These are phyloP conservation scores for Agapornis roseicollis DNA, from an alignment of 2,113 vertebrate genomes.

Conservation along the genomic window DNA sequence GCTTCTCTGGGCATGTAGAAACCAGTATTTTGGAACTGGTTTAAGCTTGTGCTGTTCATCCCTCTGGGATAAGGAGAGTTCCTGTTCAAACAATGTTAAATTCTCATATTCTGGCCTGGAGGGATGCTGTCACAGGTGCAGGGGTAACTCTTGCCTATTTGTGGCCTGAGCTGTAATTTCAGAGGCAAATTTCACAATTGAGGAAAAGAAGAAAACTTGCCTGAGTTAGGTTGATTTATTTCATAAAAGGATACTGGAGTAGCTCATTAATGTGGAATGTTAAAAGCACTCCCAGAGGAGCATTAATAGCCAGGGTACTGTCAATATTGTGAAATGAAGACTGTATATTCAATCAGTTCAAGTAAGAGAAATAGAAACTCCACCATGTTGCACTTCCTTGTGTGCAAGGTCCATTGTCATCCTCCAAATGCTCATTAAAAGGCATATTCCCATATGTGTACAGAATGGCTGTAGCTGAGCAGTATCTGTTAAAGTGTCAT, in stretches of 20 bases:
- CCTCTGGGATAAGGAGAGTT: neutral
- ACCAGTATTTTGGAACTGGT: neutral
- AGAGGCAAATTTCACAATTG: neutral
- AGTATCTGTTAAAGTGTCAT: accelerated
- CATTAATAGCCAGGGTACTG: neutral
- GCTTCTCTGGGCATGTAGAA: slow-evolving; percentile 2
- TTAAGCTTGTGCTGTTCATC: neutral
- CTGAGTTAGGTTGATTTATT: slow-evolving; percentile 17
- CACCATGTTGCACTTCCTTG: neutral
- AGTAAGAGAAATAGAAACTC: neutral
- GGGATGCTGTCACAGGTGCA: slow-evolving; percentile 42
- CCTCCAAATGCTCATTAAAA: neutral
- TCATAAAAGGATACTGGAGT: neutral
- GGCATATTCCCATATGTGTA: neutral
- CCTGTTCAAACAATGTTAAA: neutral
- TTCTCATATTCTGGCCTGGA: slow-evolving; percentile 21
- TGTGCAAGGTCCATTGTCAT: neutral
- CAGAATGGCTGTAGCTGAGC: neutral
- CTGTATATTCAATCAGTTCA: neutral
- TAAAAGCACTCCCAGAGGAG: neutral
- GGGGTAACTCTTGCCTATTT: neutral
- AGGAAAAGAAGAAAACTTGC: slow-evolving; percentile 7
- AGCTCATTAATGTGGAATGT: neutral
- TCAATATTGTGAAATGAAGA: neutral
- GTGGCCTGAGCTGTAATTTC: slow-evolving; percentile 1